Percentiles rank a stretch among this genome's conserved stretches.
Conservation (phyloP, 2,113 vertebrate species). For the Lepus americanus region DNA sequence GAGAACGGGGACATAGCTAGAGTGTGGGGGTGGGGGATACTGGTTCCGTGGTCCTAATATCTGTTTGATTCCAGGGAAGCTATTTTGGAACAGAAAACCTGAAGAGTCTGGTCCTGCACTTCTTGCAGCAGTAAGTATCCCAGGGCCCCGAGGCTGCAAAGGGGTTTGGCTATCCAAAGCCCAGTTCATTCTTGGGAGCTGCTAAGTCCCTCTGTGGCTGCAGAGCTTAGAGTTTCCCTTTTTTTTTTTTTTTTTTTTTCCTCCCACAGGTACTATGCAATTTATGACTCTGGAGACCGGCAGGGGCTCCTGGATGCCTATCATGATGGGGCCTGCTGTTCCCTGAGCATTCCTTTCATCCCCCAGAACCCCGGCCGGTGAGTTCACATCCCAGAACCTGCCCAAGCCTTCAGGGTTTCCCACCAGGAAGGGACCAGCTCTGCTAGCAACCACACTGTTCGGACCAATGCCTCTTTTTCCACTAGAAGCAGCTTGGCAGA, state of each 20-base stretch:
- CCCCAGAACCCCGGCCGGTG: constrained; percentile 91
- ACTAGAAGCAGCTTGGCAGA: constrained; percentile 91
- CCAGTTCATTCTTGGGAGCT: neutral
- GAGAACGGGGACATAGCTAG: neutral
- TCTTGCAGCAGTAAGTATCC: constrained; percentile 93
- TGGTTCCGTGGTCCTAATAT: neutral
- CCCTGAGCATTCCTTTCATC: constrained; percentile 90
- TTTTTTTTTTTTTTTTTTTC: neutral
- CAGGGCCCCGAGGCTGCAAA: neutral
- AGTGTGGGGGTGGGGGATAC: neutral
- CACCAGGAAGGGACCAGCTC: neutral
- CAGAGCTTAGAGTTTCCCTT: neutral
- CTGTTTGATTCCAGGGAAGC: constrained; percentile 89
- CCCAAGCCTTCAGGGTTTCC: neutral
- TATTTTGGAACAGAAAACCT: constrained; percentile 92
- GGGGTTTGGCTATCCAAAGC: neutral
- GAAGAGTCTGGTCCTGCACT: constrained; percentile 90
- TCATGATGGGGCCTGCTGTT: constrained; percentile 94
- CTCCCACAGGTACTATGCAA: constrained; percentile 90
- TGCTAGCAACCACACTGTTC: neutral
- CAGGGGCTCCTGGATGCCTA: constrained; percentile 95
- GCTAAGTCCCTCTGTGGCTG: neutral
- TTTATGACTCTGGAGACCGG: constrained; percentile 93
- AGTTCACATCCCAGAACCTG: neutral
- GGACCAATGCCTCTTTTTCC: neutral